Percentiles rank a stretch among this genome's conserved stretches.
These are phyloP conservation scores for Teleogryllus oceanicus DNA, from an alignment of 2,888 invertebrate species.

Conservation along the genomic window DNA sequence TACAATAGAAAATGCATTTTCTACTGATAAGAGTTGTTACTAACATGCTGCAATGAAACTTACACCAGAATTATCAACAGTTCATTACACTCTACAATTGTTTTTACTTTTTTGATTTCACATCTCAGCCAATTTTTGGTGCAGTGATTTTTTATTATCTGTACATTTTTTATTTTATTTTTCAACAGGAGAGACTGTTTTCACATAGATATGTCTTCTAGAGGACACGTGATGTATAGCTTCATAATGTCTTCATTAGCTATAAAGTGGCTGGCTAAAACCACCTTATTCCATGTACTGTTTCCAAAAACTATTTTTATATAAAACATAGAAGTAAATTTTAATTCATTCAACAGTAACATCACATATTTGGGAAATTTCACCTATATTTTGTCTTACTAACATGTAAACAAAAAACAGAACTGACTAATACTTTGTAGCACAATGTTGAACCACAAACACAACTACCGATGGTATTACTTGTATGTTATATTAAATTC, in stretches of 20 bases:
- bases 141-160: not conserved
- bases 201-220: not conserved
- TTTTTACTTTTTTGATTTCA: not conserved
- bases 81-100: not conserved
- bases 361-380: not conserved
- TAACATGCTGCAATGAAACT: not conserved
- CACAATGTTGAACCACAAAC: not conserved
- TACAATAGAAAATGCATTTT: not conserved
- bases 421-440: not conserved
- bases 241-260: not conserved
- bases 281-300: not conserved
- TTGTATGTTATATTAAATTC: constrained; percentile 8
- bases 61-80: not conserved
- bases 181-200: not conserved
- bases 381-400: not conserved
- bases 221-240: not conserved
- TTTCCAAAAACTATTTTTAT: not conserved
- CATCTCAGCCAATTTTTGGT: not conserved
- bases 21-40: not conserved
- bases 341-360: not conserved
- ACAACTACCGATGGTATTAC: not conserved
- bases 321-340: not conserved
- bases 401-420: not conserved
- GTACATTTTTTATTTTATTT: not conserved
- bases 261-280: constrained; percentile 1